Evolutionary conservation across 2,888 invertebrate species (phyloP).

Genomic region (Drosophila limbata): DNA sequence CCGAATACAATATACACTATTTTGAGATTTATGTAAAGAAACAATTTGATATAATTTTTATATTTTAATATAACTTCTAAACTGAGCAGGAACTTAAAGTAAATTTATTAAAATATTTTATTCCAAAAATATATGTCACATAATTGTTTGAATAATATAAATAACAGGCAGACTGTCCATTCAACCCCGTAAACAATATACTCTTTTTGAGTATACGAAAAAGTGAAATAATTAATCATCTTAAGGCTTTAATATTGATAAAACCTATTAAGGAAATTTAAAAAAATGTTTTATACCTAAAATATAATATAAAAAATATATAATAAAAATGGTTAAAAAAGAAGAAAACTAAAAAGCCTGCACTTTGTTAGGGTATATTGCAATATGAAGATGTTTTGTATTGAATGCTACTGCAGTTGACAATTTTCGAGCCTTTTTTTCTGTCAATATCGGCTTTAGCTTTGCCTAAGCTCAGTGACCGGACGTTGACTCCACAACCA

Average conservation of each 20-base stretch:
- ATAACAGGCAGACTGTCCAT: no score
- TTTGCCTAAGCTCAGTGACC: conserved; percentile 31
- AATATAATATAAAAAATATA: not conserved
- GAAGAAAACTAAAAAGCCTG: not conserved
- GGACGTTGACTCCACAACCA: conserved; percentile 25
- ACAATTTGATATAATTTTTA: no score
- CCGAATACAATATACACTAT: conserved; percentile 2
- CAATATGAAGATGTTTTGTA: conserved; percentile 29
- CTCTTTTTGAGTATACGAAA: not conserved
- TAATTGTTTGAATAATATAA: no score
- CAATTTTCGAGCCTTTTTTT: conserved; percentile 21
- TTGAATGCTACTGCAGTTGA: conserved; percentile 41
- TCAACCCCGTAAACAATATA: no score
- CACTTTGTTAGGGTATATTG: conserved; percentile 15
- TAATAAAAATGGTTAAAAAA: not conserved
- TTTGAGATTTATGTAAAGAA: no score
- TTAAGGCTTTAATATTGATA: no score
- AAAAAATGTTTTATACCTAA: no score
- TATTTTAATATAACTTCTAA: no score
- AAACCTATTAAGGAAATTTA: no score
- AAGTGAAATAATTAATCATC: not conserved
- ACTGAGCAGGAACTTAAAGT: no score
- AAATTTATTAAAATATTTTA: no score
- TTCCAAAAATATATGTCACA: no score
- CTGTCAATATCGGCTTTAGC: conserved; percentile 22